Conservation (phyloP, 2,113 vertebrate genomes). For the Phaethon lepturus region DNA sequence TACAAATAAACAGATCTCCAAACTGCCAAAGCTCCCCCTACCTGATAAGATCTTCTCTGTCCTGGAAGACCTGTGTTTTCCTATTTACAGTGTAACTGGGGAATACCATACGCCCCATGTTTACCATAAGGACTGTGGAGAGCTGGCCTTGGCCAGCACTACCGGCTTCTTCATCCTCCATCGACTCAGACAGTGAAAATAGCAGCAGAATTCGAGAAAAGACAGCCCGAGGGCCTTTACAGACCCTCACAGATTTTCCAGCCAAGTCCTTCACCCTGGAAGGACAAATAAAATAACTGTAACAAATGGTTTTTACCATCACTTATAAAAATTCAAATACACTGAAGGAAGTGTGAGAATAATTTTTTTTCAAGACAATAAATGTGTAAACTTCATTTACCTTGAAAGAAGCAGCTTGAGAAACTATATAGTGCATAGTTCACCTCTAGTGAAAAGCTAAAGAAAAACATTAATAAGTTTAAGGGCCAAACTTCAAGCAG, state of each 20-base stretch:
- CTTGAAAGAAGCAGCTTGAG: neutral
- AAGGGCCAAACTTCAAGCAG: neutral
- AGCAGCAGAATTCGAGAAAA: conserved; percentile 90
- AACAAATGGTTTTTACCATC: neutral
- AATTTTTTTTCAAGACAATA: neutral
- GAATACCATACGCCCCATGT: conserved; percentile 86
- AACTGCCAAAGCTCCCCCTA: conserved; percentile 33
- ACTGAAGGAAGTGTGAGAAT: neutral
- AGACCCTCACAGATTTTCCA: conserved; percentile 84
- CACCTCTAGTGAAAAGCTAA: neutral
- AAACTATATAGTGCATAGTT: neutral
- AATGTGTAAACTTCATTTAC: neutral
- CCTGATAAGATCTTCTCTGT: conserved; percentile 93
- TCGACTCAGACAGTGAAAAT: conserved; percentile 85
- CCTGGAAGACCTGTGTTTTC: conserved; percentile 82
- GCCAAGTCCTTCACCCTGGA: conserved; percentile 86
- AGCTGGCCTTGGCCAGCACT: conserved; percentile 89
- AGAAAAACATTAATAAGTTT: neutral
- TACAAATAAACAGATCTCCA: neutral
- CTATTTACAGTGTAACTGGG: conserved; percentile 85
- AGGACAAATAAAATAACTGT: neutral
- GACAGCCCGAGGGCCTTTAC: conserved; percentile 80
- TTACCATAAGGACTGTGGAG: conserved; percentile 87
- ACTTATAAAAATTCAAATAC: neutral
- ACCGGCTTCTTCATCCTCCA: conserved; percentile 90